phyloP scores from a whole-genome alignment of 1,140 invertebrate genomes.

The Aphidius ervi region DNA sequence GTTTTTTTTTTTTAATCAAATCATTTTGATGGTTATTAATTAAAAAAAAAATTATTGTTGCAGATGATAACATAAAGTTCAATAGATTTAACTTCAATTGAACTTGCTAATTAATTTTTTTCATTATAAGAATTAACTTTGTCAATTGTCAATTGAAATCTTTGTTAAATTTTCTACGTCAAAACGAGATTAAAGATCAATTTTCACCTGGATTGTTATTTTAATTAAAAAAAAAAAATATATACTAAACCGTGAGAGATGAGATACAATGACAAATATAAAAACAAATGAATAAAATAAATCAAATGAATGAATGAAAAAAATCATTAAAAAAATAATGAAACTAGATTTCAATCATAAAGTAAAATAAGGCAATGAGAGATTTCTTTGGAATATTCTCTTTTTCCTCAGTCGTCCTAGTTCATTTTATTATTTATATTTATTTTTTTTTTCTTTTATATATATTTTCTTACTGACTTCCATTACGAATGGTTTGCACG shows the following conservation, averaged over 20 bases:
- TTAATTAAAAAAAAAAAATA: not conserved
- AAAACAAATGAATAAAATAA: constrained; percentile 14
- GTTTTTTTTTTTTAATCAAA: too few relatives aligned
- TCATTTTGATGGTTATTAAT: too few relatives aligned
- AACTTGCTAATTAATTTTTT: too few relatives aligned
- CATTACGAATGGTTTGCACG: constrained; percentile 6
- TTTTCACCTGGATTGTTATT: not conserved
- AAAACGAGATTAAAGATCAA: too few relatives aligned
- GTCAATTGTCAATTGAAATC: too few relatives aligned
- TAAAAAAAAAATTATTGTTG: too few relatives aligned
- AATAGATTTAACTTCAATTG: too few relatives aligned
- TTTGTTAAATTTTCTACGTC: too few relatives aligned
- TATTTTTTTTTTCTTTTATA: not conserved
- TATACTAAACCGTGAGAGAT: constrained; percentile 10
- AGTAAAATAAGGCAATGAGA: constrained; percentile 13
- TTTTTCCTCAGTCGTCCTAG: constrained; percentile 8
- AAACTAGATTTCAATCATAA: not conserved
- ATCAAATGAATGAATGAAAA: constrained; percentile 18
- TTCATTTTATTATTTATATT: constrained; percentile 5
- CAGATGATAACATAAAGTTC: too few relatives aligned
- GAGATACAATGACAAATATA: constrained; percentile 8
- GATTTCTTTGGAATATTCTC: constrained; percentile 5
- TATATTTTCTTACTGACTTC: not conserved
- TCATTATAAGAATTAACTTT: too few relatives aligned
- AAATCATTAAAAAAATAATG: not conserved